Percentiles rank a stretch among this genome's conserved stretches.
These are phyloP conservation scores for Dryomyza anilis DNA, from an alignment of 2,888 invertebrate genomes.

Conservation along the genomic window DNA sequence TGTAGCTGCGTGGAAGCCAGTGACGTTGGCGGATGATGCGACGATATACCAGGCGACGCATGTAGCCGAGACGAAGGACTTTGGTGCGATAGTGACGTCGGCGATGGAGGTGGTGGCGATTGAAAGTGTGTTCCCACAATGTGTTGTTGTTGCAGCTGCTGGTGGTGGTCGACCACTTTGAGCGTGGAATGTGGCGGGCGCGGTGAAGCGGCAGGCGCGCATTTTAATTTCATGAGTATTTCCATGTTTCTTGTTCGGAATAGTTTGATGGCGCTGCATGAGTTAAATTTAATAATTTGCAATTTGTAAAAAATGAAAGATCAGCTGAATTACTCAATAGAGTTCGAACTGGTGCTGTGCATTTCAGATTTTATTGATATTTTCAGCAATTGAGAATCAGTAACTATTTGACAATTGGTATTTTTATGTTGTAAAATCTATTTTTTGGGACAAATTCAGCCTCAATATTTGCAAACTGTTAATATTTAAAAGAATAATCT, in stretches of 20 bases:
- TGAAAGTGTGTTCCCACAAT: neutral
- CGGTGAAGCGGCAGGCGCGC: slow-evolving; percentile 33
- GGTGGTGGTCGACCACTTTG: slow-evolving; percentile 41
- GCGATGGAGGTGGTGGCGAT: slow-evolving; percentile 13
- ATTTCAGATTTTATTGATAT: too few relatives aligned
- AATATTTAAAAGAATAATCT: too few relatives aligned
- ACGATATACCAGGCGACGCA: slow-evolving; percentile 10
- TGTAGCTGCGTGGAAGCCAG: neutral
- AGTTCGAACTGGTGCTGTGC: too few relatives aligned
- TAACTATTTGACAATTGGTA: too few relatives aligned
- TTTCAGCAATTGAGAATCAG: too few relatives aligned
- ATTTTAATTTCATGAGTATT: slow-evolving; percentile 43
- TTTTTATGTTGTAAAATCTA: too few relatives aligned
- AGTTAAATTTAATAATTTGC: neutral
- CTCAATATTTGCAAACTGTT: too few relatives aligned
- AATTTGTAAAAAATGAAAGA: too few relatives aligned
- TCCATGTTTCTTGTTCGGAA: slow-evolving; percentile 34
- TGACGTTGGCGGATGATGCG: slow-evolving; percentile 26
- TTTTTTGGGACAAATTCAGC: too few relatives aligned
- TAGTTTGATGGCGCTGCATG: neutral
- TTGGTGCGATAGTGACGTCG: slow-evolving; percentile 25
- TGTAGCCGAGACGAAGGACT: slow-evolving; percentile 12
- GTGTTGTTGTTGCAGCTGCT: slow-evolving; percentile 38
- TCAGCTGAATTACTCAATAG: too few relatives aligned
- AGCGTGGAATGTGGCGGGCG: slow-evolving; percentile 36